Base-by-base conservation (phyloP, 1,140 invertebrate species). In the Zaprionus ghesquierei region DNA sequence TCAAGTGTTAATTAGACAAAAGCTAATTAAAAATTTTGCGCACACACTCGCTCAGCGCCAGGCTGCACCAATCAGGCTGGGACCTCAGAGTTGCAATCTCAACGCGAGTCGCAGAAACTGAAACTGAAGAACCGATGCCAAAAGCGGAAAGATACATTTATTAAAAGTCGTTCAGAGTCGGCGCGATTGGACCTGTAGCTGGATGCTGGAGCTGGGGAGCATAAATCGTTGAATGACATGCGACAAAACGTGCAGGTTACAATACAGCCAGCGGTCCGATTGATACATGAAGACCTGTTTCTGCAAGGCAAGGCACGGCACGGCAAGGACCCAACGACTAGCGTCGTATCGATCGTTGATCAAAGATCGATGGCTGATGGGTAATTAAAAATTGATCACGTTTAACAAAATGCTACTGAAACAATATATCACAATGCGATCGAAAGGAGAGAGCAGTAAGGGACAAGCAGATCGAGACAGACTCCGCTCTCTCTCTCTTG, bases 321-420 rank as follows among this genome's bases (percentile, higher is more conserved):
- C n/a, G 25, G 65, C 58, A 69, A 51, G 41, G 69, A 50, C 33
- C 53, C 71, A 75, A 75, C 69, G 69, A 41, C 22, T 18, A 35
- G 18, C 25, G 25, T 5, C 25, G 25, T 5, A 5, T 44, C 56
- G 62, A 72, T 46, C 46, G 18, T 12, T 59, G 55, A 72, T 72
- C 55, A 22, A 65, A 69, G 78, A 53, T 50, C 74, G 79, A 61
- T 75, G 78, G 63, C 66, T 86, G 81, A 86, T 84, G 85, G 84
- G 84, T 89, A 89, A 89, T 89, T 89, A 89, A 89, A 89, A 89
- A 89, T 89, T 89, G 84, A 89, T 89, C 84, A 89, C 84, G 84
- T 89, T 89, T 89, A 89, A 89, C 84, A 89, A 89, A 89, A 87
- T 89, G 84, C 84, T 89, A 84, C 85, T 68, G 82, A 89, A 84